Evolutionary conservation across 2,113 vertebrate genomes (phyloP).

Genomic region (Mastomys natalensis): DNA sequence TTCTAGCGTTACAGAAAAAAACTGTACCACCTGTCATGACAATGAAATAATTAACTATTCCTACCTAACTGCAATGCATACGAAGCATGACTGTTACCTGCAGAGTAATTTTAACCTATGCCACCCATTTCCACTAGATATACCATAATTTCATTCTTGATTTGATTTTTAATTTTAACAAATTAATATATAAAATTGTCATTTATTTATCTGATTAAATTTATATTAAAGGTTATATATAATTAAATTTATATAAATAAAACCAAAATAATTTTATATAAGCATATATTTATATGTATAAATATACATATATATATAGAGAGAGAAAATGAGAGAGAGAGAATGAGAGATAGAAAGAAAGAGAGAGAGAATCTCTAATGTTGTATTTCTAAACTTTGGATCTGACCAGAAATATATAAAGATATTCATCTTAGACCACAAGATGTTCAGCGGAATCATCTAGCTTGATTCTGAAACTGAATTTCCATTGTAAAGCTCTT

Average conservation of each 20-base stretch:
- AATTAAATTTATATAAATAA: neutral
- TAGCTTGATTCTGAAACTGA: neutral
- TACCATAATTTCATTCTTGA: neutral
- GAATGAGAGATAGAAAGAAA: no score
- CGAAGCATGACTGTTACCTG: neutral
- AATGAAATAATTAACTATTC: neutral
- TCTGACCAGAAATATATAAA: neutral
- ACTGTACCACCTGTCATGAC: neutral
- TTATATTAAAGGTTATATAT: neutral
- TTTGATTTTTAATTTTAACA: neutral
- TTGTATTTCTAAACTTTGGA: neutral
- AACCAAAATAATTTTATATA: neutral
- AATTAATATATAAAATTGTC: neutral
- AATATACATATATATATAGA: neutral
- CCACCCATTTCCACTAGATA: neutral
- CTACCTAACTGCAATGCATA: neutral
- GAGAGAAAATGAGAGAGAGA: no score
- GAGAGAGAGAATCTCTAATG: no score
- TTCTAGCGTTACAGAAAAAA: neutral
- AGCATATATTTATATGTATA: no score
- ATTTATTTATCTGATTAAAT: neutral
- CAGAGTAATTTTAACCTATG: neutral
- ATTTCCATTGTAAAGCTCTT: neutral
- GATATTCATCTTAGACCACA: no score
- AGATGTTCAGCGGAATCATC: neutral